A percentile compares a stretch with the other conserved stretches of the same genome.
These are phyloP conservation scores for Gouania willdenowi DNA, from an alignment of 2,797 vertebrate genomes.

Conservation along the genomic window DNA sequence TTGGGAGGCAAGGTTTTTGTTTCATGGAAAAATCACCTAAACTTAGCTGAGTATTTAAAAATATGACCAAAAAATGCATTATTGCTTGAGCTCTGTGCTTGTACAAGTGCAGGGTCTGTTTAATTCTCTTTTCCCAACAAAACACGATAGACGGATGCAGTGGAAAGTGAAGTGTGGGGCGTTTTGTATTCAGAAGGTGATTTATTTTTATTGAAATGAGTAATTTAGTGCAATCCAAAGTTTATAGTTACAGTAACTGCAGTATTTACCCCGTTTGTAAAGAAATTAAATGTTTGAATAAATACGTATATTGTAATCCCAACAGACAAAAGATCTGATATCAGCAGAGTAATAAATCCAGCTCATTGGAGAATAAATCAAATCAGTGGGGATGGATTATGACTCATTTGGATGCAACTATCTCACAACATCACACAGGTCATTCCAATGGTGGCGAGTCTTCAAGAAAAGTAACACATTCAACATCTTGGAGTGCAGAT, in stretches of 20 bases:
- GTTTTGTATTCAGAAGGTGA: too few species aligned
- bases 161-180: too few species aligned
- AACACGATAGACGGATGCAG: slow-evolving; percentile 13
- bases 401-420: slow-evolving; percentile 44
- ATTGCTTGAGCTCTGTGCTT: slow-evolving; percentile 74
- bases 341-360: too few species aligned
- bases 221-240: too few species aligned
- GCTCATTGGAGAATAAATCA: slow-evolving; percentile 76
- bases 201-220: too few species aligned
- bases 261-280: too few species aligned
- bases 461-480: slow-evolving; percentile 40
- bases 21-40: slow-evolving; percentile 30
- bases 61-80: slow-evolving; percentile 33
- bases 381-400: slow-evolving; percentile 36
- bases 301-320: too few species aligned
- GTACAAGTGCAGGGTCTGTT: slow-evolving; percentile 52
- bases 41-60: slow-evolving; percentile 30
- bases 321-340: too few species aligned
- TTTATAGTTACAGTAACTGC: too few species aligned
- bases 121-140: slow-evolving; percentile 35
- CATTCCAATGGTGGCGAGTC: slow-evolving; percentile 36
- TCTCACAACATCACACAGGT: slow-evolving; percentile 34
- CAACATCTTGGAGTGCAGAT: slow-evolving; percentile 68
- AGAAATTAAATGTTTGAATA: too few species aligned
- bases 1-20: too few species aligned